Evolutionary conservation across 2,888 invertebrate species (phyloP).

Genomic region (Eustalomyia histrio): DNA sequence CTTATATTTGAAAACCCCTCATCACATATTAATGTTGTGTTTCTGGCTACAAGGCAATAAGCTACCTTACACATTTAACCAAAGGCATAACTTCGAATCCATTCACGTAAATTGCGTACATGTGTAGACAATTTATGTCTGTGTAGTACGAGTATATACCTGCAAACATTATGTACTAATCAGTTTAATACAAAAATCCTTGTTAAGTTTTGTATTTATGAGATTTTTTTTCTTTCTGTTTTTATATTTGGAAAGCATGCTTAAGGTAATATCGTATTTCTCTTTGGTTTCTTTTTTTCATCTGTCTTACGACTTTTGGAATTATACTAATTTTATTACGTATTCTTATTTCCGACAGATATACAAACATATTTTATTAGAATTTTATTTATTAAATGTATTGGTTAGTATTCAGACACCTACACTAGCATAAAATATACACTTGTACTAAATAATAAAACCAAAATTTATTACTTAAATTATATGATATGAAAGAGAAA

Average conservation of each 20-base stretch:
- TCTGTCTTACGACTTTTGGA: not conserved
- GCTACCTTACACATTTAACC: not conserved
- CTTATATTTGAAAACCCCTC: not conserved
- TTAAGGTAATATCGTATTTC: constrained; percentile 21
- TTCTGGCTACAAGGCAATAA: not conserved
- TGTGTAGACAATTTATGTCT: not conserved
- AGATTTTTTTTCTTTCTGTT: constrained; percentile 3
- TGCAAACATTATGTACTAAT: constrained; percentile 15
- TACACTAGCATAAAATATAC: constrained; percentile 11
- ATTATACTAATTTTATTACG: constrained; percentile 56
- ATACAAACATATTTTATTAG: constrained; percentile 10
- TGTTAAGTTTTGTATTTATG: constrained; percentile 32
- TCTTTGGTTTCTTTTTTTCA: not conserved
- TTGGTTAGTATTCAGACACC: not conserved
- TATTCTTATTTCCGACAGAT: constrained; percentile 32
- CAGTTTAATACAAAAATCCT: constrained; percentile 43
- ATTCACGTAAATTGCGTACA: not conserved
- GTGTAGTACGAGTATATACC: not conserved
- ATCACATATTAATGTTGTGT: not conserved
- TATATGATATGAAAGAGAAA: not conserved
- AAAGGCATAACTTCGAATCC: not conserved
- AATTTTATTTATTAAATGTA: constrained; percentile 30
- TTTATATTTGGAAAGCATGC: constrained; percentile 9
- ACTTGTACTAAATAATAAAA: constrained; percentile 44
- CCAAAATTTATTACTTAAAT: constrained; percentile 39